Evolutionary conservation across 2,113 vertebrate species (phyloP), one percentile per base, ranked within the genome.

Genomic region (Balaenoptera acutorostrata): DNA sequence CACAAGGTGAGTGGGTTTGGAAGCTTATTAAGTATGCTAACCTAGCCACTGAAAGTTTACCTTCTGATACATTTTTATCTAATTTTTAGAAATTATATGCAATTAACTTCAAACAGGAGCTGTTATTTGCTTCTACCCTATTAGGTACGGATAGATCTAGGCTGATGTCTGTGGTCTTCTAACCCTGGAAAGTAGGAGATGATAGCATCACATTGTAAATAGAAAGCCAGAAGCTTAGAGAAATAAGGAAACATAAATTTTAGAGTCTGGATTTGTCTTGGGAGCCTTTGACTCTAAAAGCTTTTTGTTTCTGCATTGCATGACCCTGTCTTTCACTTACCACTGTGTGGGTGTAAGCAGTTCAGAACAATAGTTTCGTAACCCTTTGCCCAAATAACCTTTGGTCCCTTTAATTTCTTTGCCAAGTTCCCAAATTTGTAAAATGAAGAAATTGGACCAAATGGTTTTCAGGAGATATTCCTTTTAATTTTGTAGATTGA

Each of bases 1-100:
- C 99, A 99, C 98, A 99, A 99, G 99, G 99, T 99, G 98, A 90
- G 98, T 96, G 52, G 13, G 57, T 97, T 46, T 97, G 95, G 1
- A 20, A 20, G 87, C 33, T 68, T 81, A 36, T n/a, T 82, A 27
- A 64, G 71, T 68, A 0, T 57, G 71, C 9, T 29, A 59, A 82
- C 46, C 25, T 92, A 52, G 55, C 33, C 49, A 15, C 52, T 39
- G 20, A 78, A 84, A 75, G 36, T 27, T 89, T 92, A 46, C 88
- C 82, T 96, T 83, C 44, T 49, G 27, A 57, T 52, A 18, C 2
- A 39, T 85, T 77, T 88, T 27, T 18, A 74, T 88, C 29, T 95
- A 64, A 41, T 46, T 94, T 92, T 95, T 88, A 77, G 33, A 89
- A 86, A 82, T 57, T 39, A 33, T 46, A 12, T 44, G 3, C 66